These are phyloP conservation scores for Hypomecis atomaria DNA, from an alignment of 2,888 invertebrate genomes.

Conservation along the genomic window DNA sequence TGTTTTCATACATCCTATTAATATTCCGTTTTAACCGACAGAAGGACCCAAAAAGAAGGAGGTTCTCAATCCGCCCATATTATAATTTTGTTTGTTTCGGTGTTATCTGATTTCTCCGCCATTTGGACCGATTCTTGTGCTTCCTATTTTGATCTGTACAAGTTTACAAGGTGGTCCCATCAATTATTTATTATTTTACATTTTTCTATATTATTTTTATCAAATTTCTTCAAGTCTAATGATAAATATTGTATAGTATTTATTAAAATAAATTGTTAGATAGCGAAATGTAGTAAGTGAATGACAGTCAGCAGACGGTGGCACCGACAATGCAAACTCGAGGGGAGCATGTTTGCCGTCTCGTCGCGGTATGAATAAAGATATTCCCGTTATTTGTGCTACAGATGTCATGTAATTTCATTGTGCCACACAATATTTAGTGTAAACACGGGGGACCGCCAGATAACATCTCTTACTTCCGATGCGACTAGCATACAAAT, in stretches of 20 bases:
- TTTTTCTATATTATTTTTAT: too few relatives aligned
- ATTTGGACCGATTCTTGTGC: too few relatives aligned
- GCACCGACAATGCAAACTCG: slow-evolving; percentile 67
- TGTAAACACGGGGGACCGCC: slow-evolving; percentile 80
- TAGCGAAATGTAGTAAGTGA: slow-evolving; percentile 44
- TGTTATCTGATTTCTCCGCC: too few relatives aligned
- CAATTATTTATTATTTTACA: too few relatives aligned
- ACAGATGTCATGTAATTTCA: slow-evolving; percentile 85
- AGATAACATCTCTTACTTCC: slow-evolving; percentile 79
- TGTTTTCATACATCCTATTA: too few relatives aligned
- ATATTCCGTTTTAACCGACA: too few relatives aligned
- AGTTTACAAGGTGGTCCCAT: too few relatives aligned
- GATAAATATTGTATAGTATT: slow-evolving; percentile 10
- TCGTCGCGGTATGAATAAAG: slow-evolving; percentile 82
- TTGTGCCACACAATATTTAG: slow-evolving; percentile 83
- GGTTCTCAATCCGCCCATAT: too few relatives aligned
- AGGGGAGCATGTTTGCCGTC: slow-evolving; percentile 75
- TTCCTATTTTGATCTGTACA: too few relatives aligned
- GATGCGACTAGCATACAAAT: slow-evolving; percentile 66
- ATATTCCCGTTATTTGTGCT: slow-evolving; percentile 84
- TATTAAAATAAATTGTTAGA: slow-evolving; percentile 44
- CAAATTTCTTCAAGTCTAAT: too few relatives aligned
- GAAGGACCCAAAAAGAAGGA: too few relatives aligned
- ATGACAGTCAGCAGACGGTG: slow-evolving; percentile 78
- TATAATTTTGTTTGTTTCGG: too few relatives aligned